Evolutionary conservation across 2,888 invertebrate genomes (phyloP), one percentile per base, ranked within the genome.

Genomic region (Nipponacmea schrenckii): DNA sequence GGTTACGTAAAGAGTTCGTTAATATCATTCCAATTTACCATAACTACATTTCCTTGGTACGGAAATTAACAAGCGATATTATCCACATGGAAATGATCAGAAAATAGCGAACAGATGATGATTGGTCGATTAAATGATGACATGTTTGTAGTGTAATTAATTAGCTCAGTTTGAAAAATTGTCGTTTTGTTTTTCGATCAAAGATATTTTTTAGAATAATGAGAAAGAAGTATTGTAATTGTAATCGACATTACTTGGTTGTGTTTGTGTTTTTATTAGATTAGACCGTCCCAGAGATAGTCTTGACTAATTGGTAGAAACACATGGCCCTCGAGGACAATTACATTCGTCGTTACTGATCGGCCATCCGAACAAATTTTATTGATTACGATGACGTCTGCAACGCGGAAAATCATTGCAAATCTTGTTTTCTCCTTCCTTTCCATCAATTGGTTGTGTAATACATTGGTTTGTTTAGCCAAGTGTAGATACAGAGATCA

Each of bases 321-420:
- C 70, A 70, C 70, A 65, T 65, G 65, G 64, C 70, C 65, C 5
- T n/a, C 27, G 56, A 31, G 66, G 65, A 70, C 70, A 70, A 65
- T 65, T 70, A 70, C 65, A 26, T 65, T 45, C 39, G 63, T 24
- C 62, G 50, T 45, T 66, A 50, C 65, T 66, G 70, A 39, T 65
- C 66, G 66, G n/a, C 70, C 70, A 70, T 65, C 65, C 70, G 64
- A 65, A 66, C 44, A 20, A 63, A 63, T 45, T 44, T 26, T 69
- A 63, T 69, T 31, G 68, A 69, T 69, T 69, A n/a, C 68, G 15
- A 17, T 17, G 45, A 46, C 66, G 46, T 44, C 66, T 65, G 66
- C 65, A 65, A 62, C 70, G 66, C 62, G 56, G 45, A 70, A 70
- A 70, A 70, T 70, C 70, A 66, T 70, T 70, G 70, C 70, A 70